Base-by-base conservation (phyloP, 2,797 vertebrate genomes). In the Falco naumanni region DNA sequence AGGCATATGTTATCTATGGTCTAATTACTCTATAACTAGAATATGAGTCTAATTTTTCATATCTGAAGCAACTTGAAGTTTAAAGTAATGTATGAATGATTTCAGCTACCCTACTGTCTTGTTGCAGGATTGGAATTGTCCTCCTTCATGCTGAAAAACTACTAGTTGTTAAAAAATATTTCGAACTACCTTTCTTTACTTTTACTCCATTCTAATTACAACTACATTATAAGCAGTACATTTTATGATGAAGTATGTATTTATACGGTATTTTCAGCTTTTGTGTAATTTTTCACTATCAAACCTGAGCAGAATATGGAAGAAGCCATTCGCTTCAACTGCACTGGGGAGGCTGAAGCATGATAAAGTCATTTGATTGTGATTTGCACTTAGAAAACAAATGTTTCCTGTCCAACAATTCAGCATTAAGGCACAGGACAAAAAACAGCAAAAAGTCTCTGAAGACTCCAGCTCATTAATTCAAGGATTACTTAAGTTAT, bases 401-500 rank as follows among this genome's bases (percentile, higher is more conserved):
- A 85, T 92, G 34, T 66, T 75, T 88, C n/a, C 83, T 80, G 77
- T 89, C 37, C 84, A 89, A 77, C 2, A 90, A 64, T 64, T 89
- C 63, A 50, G 37, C n/a, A 84, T 82, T 70, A 88, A 95, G 51
- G 14, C 91, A 41, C 6, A 82, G 37, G 53, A 89, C 39, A 95
- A 92, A 59, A 83, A 94, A 86, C 13, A 90, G n/a, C 34, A 86
- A 89, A 86, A 93, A 76, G 29, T 39, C 19, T 88, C 41, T 94
- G 41, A 63, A 82, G 53, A 71, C 59, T 88, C 29, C 51, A 87
- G 48, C 41, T 91, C 91, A 95, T 94, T 95, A 92, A 94, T 84
- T 93, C 70, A 86, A 60, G 66, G 79, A 95, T 96, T 95, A 82
- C 37, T 84, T 70, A 68, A 76, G 69, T 84, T 94, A 90, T 90